Base-by-base conservation (phyloP, 2,888 invertebrate genomes). In the Pandemis corylana region DNA sequence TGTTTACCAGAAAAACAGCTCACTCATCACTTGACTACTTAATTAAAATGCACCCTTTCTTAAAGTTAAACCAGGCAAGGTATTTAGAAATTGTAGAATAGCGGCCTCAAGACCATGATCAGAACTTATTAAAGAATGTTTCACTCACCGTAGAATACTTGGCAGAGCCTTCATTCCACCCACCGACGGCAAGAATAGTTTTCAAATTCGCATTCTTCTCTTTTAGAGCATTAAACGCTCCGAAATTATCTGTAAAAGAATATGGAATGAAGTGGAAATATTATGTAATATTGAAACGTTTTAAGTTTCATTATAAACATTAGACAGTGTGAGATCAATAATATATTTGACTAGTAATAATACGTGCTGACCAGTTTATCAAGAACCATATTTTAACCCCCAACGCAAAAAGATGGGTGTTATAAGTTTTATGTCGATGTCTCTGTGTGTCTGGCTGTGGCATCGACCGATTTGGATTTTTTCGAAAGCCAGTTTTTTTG, bases 181-280 rank as follows among this genome's bases (percentile, higher is more conserved):
- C 96, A 7, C 97, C 96, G n/a, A 96, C 95, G 2, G 96, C 96
- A n/a, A 96, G 77, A 76, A 96, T 79, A 0, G 95, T 95, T 86
- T 96, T 96, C 28, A 95, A 82, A 1, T 87, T 86, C 0, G 95
- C 89, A 82, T 95, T 96, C 65, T 81, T 80, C 15, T 88, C 77
- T 83, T 96, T 96, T 74, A 96, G 85, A 0, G 87, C 89, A 77
- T 90, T 95, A 83, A 96, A 96, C 76, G 93, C 88, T 5, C 87
- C 87, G 67, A 95, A 95, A 73, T 95, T 95, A 80, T 94, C 95
- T 95, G 59, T 12, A 28, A 59, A 59, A 2, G 2, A 0, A 56
- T 51, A 56, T 20, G 12, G 28, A 9, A 20, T 9, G 15, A 13
- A 15, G 7, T 56, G 9, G 3, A 20, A 59, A 59, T 28, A n/a